A percentile compares a stretch with the other conserved stretches of the same genome.
Evolutionary conservation across 2,888 invertebrate species (phyloP).

Genomic region (Tinea pellionella): DNA sequence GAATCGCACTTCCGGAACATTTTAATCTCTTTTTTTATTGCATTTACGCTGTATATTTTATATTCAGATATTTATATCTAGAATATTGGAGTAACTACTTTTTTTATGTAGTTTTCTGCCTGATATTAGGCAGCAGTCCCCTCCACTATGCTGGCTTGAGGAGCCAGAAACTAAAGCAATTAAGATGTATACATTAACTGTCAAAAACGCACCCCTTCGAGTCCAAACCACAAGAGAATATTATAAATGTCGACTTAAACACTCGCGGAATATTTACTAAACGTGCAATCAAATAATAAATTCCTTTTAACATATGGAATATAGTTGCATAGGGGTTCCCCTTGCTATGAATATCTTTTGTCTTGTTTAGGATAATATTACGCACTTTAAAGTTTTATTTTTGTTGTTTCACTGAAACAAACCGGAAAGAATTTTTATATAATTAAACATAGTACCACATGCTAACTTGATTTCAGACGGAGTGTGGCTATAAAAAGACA

Average conservation of each 20-base stretch:
- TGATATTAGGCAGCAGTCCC: too few species aligned
- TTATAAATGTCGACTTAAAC: constrained; percentile 69
- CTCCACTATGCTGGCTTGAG: too few species aligned
- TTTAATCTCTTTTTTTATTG: constrained; percentile 36
- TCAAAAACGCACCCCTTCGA: constrained; percentile 32
- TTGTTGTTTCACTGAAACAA: too few species aligned
- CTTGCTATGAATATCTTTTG: neutral
- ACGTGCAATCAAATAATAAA: constrained; percentile 68
- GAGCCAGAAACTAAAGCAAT: neutral
- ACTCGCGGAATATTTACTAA: constrained; percentile 64
- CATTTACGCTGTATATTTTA: neutral
- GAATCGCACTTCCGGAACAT: constrained; percentile 41
- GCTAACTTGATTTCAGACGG: too few species aligned
- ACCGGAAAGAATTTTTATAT: too few species aligned
- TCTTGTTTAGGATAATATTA: too few species aligned
- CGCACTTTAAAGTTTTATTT: neutral
- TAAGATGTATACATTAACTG: neutral
- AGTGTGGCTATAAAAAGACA: too few species aligned
- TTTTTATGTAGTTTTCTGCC: too few species aligned
- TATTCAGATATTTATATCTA: too few species aligned
- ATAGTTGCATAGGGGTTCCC: constrained; percentile 19
- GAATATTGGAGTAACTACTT: too few species aligned
- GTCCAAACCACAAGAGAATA: constrained; percentile 60
- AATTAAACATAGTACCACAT: too few species aligned
- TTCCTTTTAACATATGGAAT: constrained; percentile 59